Evolutionary conservation across 2,888 invertebrate species (phyloP), one percentile per base, ranked within the genome.

Genomic region (Ferdinandea cuprea): DNA sequence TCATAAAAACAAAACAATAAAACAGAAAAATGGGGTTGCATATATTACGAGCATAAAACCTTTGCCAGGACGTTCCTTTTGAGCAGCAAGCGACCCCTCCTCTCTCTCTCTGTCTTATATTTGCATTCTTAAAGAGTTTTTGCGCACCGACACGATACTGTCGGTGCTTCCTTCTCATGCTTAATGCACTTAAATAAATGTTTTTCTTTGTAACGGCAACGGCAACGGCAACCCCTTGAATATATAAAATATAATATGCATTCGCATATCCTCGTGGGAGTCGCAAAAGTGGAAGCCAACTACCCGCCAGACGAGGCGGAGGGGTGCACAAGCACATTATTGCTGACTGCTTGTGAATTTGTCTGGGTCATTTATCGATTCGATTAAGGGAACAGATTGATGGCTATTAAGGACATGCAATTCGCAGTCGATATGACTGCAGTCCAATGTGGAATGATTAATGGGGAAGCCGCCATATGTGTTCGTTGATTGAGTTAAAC

Each of bases 321-420:
- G 9, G 61, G 25, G 65, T 50, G 63, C 32, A 46, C 5, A 15
- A 7, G 15, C 1, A n/a, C n/a, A 40, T 40, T 40, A 40, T 40
- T 37, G 17, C 32, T 21, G 21, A 21, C 13, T 52, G 56, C 35
- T 44, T 58, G 66, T 44, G 59, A 54, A 66, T 79, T 66, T 48
- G 79, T 68, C 79, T 79, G 79, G 73, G 66, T 73, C 79, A 73
- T 68, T 78, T 78, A 78, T 78, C 42, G 73, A 73, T 72, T 73
- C 61, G 79, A 79, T 73, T 66, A 72, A 44, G 65, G 65, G 32
- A 78, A 65, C 78, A 78, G 48, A 78, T 78, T 73, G 79, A 68
- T 13, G 52, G 68, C 17, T 66, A 73, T 79, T 73, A 61, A 68
- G 66, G 66, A 68, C 73, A 72, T 79, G 59, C 32, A 52, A 44